phyloP scores from a whole-genome alignment of 2,888 invertebrate species.

The Hipparchia semele region DNA sequence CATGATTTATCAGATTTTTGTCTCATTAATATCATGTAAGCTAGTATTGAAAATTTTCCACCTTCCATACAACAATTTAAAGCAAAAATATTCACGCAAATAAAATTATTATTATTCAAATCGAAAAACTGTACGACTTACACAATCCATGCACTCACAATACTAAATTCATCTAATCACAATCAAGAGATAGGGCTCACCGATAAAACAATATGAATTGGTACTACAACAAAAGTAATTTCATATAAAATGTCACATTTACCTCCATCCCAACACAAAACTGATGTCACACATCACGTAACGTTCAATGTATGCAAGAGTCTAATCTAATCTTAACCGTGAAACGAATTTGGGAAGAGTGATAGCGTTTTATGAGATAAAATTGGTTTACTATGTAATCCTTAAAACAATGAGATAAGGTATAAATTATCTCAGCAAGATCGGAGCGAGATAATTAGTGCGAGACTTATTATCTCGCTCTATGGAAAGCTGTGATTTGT shows the following conservation, averaged over 20 bases:
- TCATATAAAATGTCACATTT: slow-evolving; percentile 14
- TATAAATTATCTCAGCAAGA: background rate
- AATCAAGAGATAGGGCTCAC: slow-evolving; percentile 18
- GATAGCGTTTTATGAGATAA: background rate
- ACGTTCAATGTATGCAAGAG: slow-evolving; percentile 18
- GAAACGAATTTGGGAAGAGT: slow-evolving; percentile 21
- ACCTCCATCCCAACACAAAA: slow-evolving; percentile 33
- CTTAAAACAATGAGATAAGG: background rate
- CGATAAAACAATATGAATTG: slow-evolving; percentile 16
- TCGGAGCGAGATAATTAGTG: background rate
- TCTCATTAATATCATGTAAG: too few relatives aligned
- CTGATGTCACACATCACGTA: slow-evolving; percentile 25
- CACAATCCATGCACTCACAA: slow-evolving; percentile 26
- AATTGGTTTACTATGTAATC: background rate
- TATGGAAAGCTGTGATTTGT: too few relatives aligned
- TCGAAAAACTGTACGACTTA: slow-evolving; percentile 7
- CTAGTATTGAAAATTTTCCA: too few relatives aligned
- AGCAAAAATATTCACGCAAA: background rate
- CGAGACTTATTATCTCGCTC: too few relatives aligned
- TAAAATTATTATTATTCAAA: background rate
- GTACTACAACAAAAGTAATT: background rate
- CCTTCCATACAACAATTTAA: too few relatives aligned
- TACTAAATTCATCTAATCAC: slow-evolving; percentile 19
- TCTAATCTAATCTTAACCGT: slow-evolving; percentile 38
- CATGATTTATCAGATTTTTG: too few relatives aligned